Base-by-base conservation (phyloP, 2,888 invertebrate species). In the Boloria euphrosyne region DNA sequence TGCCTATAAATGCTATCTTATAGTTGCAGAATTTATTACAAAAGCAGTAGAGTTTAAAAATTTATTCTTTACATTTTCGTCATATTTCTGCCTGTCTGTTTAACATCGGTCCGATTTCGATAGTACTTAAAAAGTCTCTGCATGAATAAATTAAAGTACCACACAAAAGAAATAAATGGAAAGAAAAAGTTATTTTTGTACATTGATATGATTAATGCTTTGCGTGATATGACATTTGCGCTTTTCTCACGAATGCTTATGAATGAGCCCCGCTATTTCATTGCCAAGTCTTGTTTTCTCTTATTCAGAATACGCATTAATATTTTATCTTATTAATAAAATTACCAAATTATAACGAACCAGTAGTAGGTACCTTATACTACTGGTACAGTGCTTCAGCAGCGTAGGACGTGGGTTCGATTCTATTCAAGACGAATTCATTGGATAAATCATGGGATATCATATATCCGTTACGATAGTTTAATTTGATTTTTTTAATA, bases 241-340 rank as follows among this genome's bases (percentile, higher is more conserved):
- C 87, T 87, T 88, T 88, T 89, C 89, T 82, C 85, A 85, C 84
- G 85, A 83, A 83, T 85, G 89, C 85, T 86, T 85, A 84, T 86
- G 77, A 68, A 68, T 63, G 64, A 47, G 52, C 55, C 47, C 44
- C 52, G 54, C 62, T 66, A 52, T 66, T 69, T 53, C 47, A 22
- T 51, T 65, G 52, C 53, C 59, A 65, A 65, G 38, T 59, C 22
- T 65, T 14, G 38, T 27, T 43, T 18, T 50, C 16, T 49, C 10
- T 16, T 49, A 16, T 38, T 38, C 31, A 38, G 10, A 38, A n/a
- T 14, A 49, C 16, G 47, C 31, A 38, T 10, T 60, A 18, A 60
- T 60, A 31, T 50, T 31, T 38, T 50, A 60, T 50, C 18, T 31
- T 59, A 58, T 31, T 18, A 49, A 58, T 16, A 31, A 14, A 47